Conservation (phyloP, 2,113 vertebrate species). For the Helogale parvula region DNA sequence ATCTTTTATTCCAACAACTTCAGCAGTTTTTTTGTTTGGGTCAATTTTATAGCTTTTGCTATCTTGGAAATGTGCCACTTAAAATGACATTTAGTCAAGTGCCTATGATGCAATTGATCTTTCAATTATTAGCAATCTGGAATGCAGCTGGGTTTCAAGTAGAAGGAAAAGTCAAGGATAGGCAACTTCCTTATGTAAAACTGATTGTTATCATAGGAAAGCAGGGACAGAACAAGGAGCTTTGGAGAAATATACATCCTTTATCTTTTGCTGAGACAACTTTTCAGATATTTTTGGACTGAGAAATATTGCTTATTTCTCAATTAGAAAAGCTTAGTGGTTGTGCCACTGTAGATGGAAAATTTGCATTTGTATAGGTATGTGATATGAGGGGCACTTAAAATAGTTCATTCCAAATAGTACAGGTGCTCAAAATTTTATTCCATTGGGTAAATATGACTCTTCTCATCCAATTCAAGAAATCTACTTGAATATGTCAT, state of each 20-base stretch:
- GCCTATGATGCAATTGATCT: background rate
- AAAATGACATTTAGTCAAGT: constrained; percentile 37
- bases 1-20: background rate
- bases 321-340: background rate
- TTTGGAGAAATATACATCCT: background rate
- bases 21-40: constrained; percentile 35
- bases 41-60: constrained; percentile 6
- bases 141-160: background rate
- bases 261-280: background rate
- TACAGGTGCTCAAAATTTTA: background rate
- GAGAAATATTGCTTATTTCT: background rate
- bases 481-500: background rate
- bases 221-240: background rate
- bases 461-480: background rate
- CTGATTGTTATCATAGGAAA: background rate
- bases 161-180: background rate
- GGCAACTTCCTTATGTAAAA: background rate
- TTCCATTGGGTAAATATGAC: background rate
- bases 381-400: background rate
- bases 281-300: background rate
- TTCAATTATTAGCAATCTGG: constrained; percentile 43
- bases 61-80: background rate
- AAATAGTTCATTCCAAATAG: background rate
- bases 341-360: background rate
- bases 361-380: background rate